Base-by-base conservation (phyloP, 1,140 invertebrate species). In the Drosophila obscura region DNA sequence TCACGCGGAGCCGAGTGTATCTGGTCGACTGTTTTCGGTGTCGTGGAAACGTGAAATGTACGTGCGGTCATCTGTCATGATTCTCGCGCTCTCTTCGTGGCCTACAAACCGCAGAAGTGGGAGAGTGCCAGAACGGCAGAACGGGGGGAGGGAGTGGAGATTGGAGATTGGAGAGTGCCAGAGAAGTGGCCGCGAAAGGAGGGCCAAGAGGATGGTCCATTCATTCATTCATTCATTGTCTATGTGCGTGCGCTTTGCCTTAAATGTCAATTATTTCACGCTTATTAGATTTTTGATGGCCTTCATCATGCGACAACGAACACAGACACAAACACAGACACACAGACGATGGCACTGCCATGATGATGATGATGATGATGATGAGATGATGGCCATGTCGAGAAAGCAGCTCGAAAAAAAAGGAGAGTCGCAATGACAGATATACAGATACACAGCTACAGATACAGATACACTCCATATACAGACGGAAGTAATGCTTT, bases 201-300 rank as follows among this genome's bases (percentile, higher is more conserved):
- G 35, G 35, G 35, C 35, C 35, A 39, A 39, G 35, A 39, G 41
- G 45, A 48, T 45, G 64, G 57, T 69, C 58, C 58, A 45, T 49
- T 45, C 24, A 51, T 56, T 55, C 22, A 57, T 68, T 51, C 58
- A 45, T 49, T 45, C 77, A 85, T 80, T 85, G 81, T 85, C 66
- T 85, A 69, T 88, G 71, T 88, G 83, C 83, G 83, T 87, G 83
- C 35, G 83, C 72, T 88, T 88, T 83, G 71, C 83, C 35, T 83
- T 87, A 87, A 87, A 87, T 88, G 83, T 87, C 83, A 87, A 87
- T 88, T 87, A 87, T 88, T 88, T 87, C 83, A 87, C 83, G 79
- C 83, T 87, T 88, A 88, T 88, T 88, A 80, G 67, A 85, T 82
- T 87, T 76, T 82, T 80, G 77, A 80, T 72, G 59, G 55, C 65